A percentile compares a stretch with the other conserved stretches of the same genome.
These are phyloP conservation scores for Cariama cristata DNA, from an alignment of 2,113 vertebrate species.

Conservation along the genomic window DNA sequence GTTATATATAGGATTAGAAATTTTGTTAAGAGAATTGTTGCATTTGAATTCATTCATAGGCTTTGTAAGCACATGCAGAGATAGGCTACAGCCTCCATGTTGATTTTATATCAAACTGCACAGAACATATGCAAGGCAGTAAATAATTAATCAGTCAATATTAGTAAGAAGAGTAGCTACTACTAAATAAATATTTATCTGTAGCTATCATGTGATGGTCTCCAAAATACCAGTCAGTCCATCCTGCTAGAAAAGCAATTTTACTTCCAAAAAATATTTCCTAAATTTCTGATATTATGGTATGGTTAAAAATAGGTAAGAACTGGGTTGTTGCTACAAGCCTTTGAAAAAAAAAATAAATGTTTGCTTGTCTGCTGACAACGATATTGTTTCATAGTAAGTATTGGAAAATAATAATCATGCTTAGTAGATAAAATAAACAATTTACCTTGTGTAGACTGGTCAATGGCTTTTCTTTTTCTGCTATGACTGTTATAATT, in stretches of 20 bases:
- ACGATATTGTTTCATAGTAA: neutral
- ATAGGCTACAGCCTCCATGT: neutral
- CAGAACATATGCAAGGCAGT: neutral
- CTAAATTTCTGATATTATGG: neutral
- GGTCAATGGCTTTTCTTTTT: slow-evolving; percentile 86
- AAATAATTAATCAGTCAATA: slow-evolving; percentile 43
- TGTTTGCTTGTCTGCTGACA: neutral
- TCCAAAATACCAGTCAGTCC: neutral
- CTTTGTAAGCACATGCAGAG: neutral
- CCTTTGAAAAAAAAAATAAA: neutral
- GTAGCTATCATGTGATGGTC: neutral
- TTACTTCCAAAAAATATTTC: neutral
- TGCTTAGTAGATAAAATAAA: neutral
- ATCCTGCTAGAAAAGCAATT: neutral
- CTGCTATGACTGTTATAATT: slow-evolving; percentile 91
- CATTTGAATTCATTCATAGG: slow-evolving; percentile 22
- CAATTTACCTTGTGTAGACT: slow-evolving; percentile 87
- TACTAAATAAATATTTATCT: neutral
- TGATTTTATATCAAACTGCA: neutral
- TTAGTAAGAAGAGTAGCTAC: neutral
- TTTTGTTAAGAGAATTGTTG: slow-evolving; percentile 33
- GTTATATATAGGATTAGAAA: slow-evolving; percentile 33
- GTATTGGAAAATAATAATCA: neutral
- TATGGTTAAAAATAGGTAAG: neutral
- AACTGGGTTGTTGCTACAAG: neutral